These are phyloP conservation scores for Philhelius pedissequus DNA, from an alignment of 2,888 invertebrate species.

Conservation along the genomic window DNA sequence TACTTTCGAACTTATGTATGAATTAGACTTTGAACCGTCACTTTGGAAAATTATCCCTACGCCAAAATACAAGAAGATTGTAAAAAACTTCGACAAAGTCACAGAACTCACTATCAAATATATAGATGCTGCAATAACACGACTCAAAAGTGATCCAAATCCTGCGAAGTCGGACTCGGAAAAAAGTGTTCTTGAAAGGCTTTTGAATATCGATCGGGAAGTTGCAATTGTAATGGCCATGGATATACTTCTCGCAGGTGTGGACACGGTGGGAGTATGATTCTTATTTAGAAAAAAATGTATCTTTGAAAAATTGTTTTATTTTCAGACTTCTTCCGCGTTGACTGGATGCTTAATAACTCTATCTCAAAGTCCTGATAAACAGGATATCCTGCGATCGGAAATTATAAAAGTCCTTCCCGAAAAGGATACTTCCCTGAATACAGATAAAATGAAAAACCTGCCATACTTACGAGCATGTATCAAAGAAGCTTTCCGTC, in stretches of 20 bases:
- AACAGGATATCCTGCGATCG: conserved; percentile 82
- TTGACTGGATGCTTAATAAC: conserved; percentile 81
- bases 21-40: conserved; percentile 72
- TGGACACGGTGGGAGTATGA: conserved; percentile 69
- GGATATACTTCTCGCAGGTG: conserved; percentile 71
- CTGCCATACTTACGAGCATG: conserved; percentile 84
- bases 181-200: conserved; percentile 80
- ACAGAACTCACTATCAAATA: conserved; percentile 71
- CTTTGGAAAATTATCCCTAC: conserved; percentile 71
- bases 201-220: conserved; percentile 76
- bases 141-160: conserved; percentile 69
- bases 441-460: conserved; percentile 77
- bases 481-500: conserved; percentile 84
- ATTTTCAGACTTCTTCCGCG: conserved; percentile 78
- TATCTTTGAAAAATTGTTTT: not conserved
- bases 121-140: conserved; percentile 74
- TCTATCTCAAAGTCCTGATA: conserved; percentile 82
- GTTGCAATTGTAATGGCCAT: conserved; percentile 71
- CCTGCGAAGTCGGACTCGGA: conserved; percentile 68
- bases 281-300: not conserved
- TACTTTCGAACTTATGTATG: conserved; percentile 67
- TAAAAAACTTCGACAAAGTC: conserved; percentile 67
- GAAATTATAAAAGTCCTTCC: conserved; percentile 80
- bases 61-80: conserved; percentile 68
- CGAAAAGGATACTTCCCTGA: conserved; percentile 75